phyloP scores from a whole-genome alignment of 2,113 vertebrate genomes.

The Myocastor coypus region DNA sequence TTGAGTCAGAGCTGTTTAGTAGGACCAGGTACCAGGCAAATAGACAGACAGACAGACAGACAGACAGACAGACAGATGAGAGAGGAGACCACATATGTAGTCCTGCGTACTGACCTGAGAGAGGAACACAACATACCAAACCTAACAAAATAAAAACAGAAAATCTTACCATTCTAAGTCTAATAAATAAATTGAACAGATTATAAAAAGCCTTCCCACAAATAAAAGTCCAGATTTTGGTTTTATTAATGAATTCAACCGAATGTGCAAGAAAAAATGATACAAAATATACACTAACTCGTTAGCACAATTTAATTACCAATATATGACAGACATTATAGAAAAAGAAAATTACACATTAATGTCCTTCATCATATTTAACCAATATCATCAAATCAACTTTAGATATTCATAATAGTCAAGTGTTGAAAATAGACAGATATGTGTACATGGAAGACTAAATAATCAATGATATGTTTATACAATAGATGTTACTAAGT shows the following conservation, averaged over 20 bases:
- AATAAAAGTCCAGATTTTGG: neutral
- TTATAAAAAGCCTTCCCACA: constrained; percentile 1
- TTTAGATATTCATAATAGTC: neutral
- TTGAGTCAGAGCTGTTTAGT: too few species aligned
- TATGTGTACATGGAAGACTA: neutral
- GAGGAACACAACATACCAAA: neutral
- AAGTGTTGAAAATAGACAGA: neutral
- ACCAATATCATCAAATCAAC: neutral
- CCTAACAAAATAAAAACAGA: neutral
- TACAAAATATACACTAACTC: neutral
- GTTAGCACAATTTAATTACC: neutral
- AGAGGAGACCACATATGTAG: too few species aligned
- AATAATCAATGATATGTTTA: neutral
- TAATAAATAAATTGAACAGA: constrained; percentile 20
- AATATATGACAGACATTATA: neutral
- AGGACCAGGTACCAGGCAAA: too few species aligned
- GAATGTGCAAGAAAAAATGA: neutral
- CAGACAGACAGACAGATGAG: too few species aligned
- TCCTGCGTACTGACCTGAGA: neutral
- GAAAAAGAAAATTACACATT: neutral
- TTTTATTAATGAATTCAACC: neutral
- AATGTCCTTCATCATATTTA: neutral
- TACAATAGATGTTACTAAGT: neutral
- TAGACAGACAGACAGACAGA: too few species aligned
- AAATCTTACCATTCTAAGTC: neutral